Conservation (phyloP, 2,888 invertebrate genomes). For the Cephus rjabovi region DNA sequence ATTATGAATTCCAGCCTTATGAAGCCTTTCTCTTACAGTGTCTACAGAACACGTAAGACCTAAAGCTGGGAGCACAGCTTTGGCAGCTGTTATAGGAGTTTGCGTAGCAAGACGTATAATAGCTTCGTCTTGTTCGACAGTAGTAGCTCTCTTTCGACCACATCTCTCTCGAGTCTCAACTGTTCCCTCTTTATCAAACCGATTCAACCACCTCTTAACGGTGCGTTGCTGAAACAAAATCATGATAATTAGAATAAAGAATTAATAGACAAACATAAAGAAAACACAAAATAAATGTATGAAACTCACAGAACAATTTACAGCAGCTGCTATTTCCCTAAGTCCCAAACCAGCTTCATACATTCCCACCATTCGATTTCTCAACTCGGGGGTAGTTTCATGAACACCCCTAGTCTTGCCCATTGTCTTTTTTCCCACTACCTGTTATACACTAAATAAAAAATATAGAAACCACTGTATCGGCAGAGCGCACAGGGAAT, state of each 20-base stretch:
- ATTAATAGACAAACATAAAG: neutral
- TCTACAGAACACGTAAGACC: slow-evolving; percentile 63
- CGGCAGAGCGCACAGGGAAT: slow-evolving; percentile 20
- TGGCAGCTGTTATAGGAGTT: slow-evolving; percentile 62
- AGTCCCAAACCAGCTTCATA: slow-evolving; percentile 63
- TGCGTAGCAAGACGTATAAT: slow-evolving; percentile 61
- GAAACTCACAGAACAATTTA: slow-evolving; percentile 60
- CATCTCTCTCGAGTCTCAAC: slow-evolving; percentile 63
- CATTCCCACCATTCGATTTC: slow-evolving; percentile 65
- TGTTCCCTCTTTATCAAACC: slow-evolving; percentile 62
- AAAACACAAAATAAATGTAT: neutral
- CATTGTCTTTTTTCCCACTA: slow-evolving; percentile 40
- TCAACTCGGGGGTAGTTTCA: slow-evolving; percentile 62
- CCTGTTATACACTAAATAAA: neutral
- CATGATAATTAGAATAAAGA: neutral
- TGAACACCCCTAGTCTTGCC: slow-evolving; percentile 64
- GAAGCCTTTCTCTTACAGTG: slow-evolving; percentile 60
- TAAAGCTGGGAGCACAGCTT: slow-evolving; percentile 61
- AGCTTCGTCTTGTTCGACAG: slow-evolving; percentile 60
- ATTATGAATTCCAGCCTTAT: slow-evolving; percentile 64
- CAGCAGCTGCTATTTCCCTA: slow-evolving; percentile 60
- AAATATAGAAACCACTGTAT: neutral
- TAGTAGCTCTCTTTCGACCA: slow-evolving; percentile 62
- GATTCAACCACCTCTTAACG: slow-evolving; percentile 62
- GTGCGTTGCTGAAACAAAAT: slow-evolving; percentile 57